Evolutionary conservation across 2,113 vertebrate genomes (phyloP), one percentile per base, ranked within the genome.

Genomic region (Anoplopoma fimbria): DNA sequence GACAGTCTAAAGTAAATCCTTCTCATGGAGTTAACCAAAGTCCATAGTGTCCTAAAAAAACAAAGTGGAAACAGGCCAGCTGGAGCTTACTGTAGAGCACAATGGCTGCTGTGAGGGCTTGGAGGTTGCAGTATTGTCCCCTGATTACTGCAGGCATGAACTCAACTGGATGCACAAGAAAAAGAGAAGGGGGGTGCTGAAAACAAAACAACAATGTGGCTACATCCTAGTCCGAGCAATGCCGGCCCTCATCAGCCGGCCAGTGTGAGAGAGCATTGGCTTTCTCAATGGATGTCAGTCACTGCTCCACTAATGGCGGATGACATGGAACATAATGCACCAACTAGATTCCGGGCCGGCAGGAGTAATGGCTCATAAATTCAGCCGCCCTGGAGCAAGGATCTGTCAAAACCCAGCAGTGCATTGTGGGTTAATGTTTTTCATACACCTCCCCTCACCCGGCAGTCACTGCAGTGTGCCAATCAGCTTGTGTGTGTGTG

Each of bases 251-350:
- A 89, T 94, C 94, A 93, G 93, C 94, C 92, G 85, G 91, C 83
- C 91, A 68, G 62, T 84, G 87, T 82, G 84, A 91, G 91, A 64
- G 81, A 81, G 71, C 83, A 67, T 65, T 77, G 72, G 90, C 94
- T 93, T 95, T 94, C 95, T 97, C 96, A 97, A 95, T 95, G 93
- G 94, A 96, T 94, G 95, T 99, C 97, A 97, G 83, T 92, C 86
- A 92, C 85, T 88, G 79, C 85, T 92, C 91, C 82, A 75, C 93
- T 99, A 98, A 99, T 97, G 91, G 91, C 94, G 95, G 94, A 93
- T 96, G 98, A 98, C 97, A 94, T 83, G 87, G 86, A 96, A 93
- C 96, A 97, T 97, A 97, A 97, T 97, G 95, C 94, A 95, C 93
- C 95, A 94, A 94, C 95, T 94, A 95, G 92, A 95, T 93, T 90